phyloP scores from a whole-genome alignment of 2,888 invertebrate genomes.

The Callinectes sapidus region DNA sequence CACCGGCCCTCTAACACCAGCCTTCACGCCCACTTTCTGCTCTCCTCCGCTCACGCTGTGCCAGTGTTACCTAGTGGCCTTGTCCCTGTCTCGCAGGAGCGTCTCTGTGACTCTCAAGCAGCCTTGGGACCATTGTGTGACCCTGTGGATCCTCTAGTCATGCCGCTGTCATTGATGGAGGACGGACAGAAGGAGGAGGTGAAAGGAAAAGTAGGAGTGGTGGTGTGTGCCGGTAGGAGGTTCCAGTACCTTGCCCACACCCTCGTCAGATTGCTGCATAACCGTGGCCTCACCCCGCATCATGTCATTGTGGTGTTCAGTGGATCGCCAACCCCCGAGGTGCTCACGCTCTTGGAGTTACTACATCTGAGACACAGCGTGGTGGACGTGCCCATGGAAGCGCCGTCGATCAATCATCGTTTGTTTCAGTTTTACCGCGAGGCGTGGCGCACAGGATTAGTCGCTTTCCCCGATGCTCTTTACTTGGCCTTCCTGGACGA shows the following conservation, averaged over 20 bases:
- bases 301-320: conserved; percentile 44
- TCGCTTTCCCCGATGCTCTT: conserved; percentile 46
- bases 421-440: conserved; percentile 62
- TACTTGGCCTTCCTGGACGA: conserved; percentile 71
- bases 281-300: conserved; percentile 3
- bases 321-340: conserved; percentile 35
- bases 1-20: background rate
- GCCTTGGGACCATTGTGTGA: conserved; percentile 60
- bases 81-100: background rate
- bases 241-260: conserved; percentile 62
- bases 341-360: conserved; percentile 48
- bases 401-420: conserved; percentile 43
- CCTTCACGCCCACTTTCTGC: conserved; percentile 35
- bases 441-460: conserved; percentile 57
- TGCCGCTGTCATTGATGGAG: background rate
- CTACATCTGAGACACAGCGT: conserved; percentile 50
- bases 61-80: background rate
- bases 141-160: background rate
- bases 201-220: conserved; percentile 43
- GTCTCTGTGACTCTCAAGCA: conserved; percentile 44
- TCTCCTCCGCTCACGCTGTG: background rate
- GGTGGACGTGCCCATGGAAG: conserved; percentile 26
- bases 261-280: conserved; percentile 38
- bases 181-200: background rate
- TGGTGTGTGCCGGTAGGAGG: conserved; percentile 65